phyloP scores from a whole-genome alignment of 2,113 vertebrate species.

The Aspidoscelis tigris region DNA sequence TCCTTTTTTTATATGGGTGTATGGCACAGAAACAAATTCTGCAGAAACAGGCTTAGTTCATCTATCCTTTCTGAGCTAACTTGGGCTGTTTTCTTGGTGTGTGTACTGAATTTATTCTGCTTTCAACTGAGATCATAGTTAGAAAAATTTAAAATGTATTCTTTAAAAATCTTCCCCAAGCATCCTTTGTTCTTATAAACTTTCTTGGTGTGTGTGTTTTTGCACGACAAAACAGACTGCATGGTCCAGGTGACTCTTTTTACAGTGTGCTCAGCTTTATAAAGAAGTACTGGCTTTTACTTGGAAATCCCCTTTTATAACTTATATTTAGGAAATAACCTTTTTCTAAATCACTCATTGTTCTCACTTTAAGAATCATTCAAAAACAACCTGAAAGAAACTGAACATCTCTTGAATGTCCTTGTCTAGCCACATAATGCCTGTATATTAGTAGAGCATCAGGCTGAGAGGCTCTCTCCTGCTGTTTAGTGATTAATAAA shows the following conservation, averaged over 20 bases:
- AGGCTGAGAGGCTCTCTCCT: background rate
- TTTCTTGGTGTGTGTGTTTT: background rate
- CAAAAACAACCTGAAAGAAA: conserved; percentile 36
- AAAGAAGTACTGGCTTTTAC: conserved; percentile 47
- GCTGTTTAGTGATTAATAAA: background rate
- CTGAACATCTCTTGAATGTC: conserved; percentile 9
- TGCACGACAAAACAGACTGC: background rate
- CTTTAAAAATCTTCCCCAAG: background rate
- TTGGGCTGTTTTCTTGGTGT: background rate
- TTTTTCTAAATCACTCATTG: conserved; percentile 63
- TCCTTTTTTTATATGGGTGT: background rate
- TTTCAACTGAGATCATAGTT: background rate
- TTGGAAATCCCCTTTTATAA: conserved; percentile 70
- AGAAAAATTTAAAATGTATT: background rate
- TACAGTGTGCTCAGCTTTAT: conserved; percentile 48
- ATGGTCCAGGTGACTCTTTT: conserved; percentile 2
- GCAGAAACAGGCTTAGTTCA: no score
- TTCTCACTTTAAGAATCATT: conserved; percentile 66
- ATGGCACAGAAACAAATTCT: background rate
- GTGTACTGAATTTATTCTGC: background rate
- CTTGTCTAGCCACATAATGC: background rate
- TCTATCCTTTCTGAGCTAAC: background rate
- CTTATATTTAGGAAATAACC: conserved; percentile 65
- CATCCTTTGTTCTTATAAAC: background rate
- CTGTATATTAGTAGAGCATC: background rate